Conservation (phyloP, 2,888 invertebrate genomes). For the Acronicta psi region DNA sequence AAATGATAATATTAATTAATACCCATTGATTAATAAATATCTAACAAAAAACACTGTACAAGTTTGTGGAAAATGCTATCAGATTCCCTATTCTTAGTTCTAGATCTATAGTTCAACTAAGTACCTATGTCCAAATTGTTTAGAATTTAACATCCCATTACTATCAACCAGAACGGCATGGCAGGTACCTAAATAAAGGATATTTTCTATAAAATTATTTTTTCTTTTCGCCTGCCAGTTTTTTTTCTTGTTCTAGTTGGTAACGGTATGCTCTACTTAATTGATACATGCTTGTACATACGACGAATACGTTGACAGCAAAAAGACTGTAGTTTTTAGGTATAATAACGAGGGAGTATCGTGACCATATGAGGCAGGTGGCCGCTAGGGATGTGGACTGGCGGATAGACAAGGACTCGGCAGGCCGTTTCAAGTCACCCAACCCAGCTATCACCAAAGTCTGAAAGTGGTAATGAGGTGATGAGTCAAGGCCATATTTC, state of each 20-base stretch:
- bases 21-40: conserved; percentile 36
- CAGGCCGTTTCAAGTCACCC: conserved; percentile 96
- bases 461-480: conserved; percentile 86
- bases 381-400: conserved; percentile 95
- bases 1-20: conserved; percentile 30
- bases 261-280: conserved; percentile 91
- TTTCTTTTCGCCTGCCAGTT: conserved; percentile 7
- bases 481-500: conserved; percentile 45
- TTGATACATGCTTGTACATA: conserved; percentile 95
- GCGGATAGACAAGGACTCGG: conserved; percentile 94
- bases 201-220: conserved; percentile 4
- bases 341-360: conserved; percentile 98
- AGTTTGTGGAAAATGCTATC: conserved; percentile 21
- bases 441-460: conserved; percentile 95
- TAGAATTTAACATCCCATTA: conserved; percentile 31
- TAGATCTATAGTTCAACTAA: conserved; percentile 2
- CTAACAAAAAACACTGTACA: conserved; percentile 14
- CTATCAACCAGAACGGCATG: conserved; percentile 29
- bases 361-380: conserved; percentile 93
- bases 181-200: not conserved
- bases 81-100: not conserved
- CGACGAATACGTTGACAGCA: conserved; percentile 99
- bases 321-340: conserved; percentile 98
- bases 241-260: conserved; percentile 42
- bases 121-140: conserved; percentile 6